Conservation (phyloP, 2,113 vertebrate genomes). For the Crotalus tigris region DNA sequence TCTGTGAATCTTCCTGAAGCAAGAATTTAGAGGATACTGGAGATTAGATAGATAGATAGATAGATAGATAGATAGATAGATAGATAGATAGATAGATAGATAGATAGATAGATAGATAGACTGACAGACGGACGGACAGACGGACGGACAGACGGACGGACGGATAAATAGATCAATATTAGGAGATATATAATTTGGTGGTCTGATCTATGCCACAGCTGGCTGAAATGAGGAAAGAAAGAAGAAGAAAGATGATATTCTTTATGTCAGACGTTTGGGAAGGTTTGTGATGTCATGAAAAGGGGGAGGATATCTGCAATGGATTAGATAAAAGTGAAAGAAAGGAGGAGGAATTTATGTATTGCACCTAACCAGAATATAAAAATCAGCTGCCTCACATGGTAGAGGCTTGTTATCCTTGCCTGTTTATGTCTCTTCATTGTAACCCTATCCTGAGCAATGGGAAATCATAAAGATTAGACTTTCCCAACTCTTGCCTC, state of each 20-base stretch:
- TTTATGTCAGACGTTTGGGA: background rate
- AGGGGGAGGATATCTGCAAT: background rate
- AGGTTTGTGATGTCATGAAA: background rate
- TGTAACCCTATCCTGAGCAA: conserved; percentile 51
- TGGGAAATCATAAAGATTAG: conserved; percentile 36
- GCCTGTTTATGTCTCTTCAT: conserved; percentile 52
- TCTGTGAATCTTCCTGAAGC: background rate
- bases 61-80: too few relatives aligned
- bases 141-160: too few relatives aligned
- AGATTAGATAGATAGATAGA: too few relatives aligned
- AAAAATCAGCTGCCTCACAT: conserved; percentile 19
- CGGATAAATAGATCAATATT: background rate
- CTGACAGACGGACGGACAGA: too few relatives aligned
- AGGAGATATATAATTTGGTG: background rate
- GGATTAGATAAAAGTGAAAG: background rate
- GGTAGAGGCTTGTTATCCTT: conserved; percentile 19
- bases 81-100: too few relatives aligned
- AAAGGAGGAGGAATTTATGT: background rate
- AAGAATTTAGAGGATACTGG: background rate
- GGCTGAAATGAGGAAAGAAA: background rate
- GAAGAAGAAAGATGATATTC: background rate
- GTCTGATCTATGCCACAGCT: background rate
- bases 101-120: background rate
- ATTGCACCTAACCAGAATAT: background rate
- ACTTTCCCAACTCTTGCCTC: conserved; percentile 31